These are phyloP conservation scores for Drosophila pallidifrons DNA, from an alignment of 1,140 invertebrate genomes.

Conservation along the genomic window DNA sequence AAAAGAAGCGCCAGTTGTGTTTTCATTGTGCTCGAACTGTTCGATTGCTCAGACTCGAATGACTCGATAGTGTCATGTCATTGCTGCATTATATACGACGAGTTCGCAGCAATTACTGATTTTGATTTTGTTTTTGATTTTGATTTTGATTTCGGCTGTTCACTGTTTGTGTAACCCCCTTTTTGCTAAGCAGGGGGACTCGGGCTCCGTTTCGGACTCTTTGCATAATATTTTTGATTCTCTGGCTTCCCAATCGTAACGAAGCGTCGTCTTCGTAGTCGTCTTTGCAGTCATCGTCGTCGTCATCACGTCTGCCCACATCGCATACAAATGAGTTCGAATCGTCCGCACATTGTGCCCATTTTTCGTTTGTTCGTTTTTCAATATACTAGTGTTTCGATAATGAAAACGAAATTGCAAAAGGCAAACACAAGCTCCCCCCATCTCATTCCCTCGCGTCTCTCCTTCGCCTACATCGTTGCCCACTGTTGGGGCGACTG, in stretches of 20 bases:
- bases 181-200: neutral
- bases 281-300: constrained; percentile 1
- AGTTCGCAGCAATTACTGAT: neutral
- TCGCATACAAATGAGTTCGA: constrained; percentile 68
- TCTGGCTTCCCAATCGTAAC: constrained; percentile 45
- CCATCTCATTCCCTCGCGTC: too few species aligned
- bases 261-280: neutral
- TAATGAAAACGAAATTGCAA: constrained; percentile 76
- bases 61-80: constrained; percentile 61
- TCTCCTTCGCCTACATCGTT: neutral
- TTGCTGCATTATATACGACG: constrained; percentile 63
- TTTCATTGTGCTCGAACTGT: constrained; percentile 46
- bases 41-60: constrained; percentile 59
- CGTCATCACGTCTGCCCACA: constrained; percentile 24
- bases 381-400: constrained; percentile 56
- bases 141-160: constrained; percentile 5
- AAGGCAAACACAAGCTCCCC: constrained; percentile 31
- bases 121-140: constrained; percentile 19
- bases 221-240: constrained; percentile 81
- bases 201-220: constrained; percentile 23
- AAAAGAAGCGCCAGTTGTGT: constrained; percentile 53
- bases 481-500: constrained; percentile 1
- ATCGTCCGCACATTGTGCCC: constrained; percentile 53
- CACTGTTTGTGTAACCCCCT: constrained; percentile 55
- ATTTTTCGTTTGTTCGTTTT: constrained; percentile 61